Base-by-base conservation (phyloP, 2,113 vertebrate species). In the Pionites leucogaster region DNA sequence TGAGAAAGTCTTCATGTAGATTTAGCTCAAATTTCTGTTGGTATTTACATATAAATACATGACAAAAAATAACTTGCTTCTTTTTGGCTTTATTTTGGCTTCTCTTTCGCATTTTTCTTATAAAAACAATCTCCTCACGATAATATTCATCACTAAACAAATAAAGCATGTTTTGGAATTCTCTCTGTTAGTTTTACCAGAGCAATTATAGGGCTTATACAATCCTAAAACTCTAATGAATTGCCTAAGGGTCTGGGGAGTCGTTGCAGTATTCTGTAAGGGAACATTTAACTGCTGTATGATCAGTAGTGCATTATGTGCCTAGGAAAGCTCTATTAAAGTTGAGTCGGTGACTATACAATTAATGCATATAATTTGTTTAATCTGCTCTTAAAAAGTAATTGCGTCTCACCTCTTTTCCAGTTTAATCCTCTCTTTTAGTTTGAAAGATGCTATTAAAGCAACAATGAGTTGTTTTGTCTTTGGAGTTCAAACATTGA, bases 11-110 rank as follows among this genome's bases (percentile, higher is more conserved):
- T 81, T 94, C 8, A 3, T 2, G 1, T 86, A 90, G 88, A 88
- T 92, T 92, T 95, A 96, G 95, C 69, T 95, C 82, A 88, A 92
- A 93, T 83, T 93, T 90, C 86, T 88, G 50, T 53, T 95, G 82
- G 64, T 90, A 88, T 96, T 94, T 95, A 88, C 88, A 83, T 29
- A 81, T 39, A 96, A 96, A 90, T 65, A 47, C 5, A 0, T 62
- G 55, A 81, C 86, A 90, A 96, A 96, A 92, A 93, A 82, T 83
- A 92, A 46, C 65, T 93, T 88, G 71, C 41, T 87, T 75, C 41
- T 93, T 92, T 90, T 90, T 37, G 7, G 14, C 55, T 94, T 90
- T 81, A 44, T 88, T 90, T 96, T 95, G 88, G 72, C 91, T 81
- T 84, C 60, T 92, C 29, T 71, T 91, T 68, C n/a, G 50, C 89